Conservation (phyloP, 2,888 invertebrate genomes). For the Achlya flavicornis region DNA sequence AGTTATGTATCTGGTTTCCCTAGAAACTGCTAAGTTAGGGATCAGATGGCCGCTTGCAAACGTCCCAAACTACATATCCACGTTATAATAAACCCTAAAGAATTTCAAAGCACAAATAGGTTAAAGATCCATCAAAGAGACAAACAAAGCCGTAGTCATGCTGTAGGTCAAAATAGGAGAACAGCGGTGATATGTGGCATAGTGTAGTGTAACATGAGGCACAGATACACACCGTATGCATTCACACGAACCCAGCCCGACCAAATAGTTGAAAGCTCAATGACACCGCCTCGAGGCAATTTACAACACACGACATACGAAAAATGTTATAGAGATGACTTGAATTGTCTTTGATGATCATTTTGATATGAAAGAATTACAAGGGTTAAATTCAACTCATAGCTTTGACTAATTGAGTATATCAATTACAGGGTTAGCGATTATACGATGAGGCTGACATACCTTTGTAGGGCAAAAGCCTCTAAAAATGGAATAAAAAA, state of each 20-base stretch:
- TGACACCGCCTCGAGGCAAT: slow-evolving; percentile 56
- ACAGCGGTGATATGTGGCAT: neutral
- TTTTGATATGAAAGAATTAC: neutral
- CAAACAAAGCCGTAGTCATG: neutral
- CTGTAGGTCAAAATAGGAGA: neutral
- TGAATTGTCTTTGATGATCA: too few species aligned
- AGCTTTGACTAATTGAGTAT: too few species aligned
- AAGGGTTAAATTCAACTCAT: neutral
- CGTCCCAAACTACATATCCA: neutral
- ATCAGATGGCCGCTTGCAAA: neutral
- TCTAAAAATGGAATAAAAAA: too few species aligned
- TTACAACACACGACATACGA: slow-evolving; percentile 39
- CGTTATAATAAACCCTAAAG: neutral
- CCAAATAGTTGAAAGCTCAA: slow-evolving; percentile 73
- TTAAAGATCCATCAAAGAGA: neutral
- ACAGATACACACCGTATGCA: slow-evolving; percentile 24
- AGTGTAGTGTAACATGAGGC: neutral
- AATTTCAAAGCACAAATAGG: too few species aligned
- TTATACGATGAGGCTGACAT: too few species aligned
- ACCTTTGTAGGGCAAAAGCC: too few species aligned
- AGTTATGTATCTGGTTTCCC: neutral
- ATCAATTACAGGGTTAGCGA: too few species aligned
- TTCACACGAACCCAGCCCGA: slow-evolving; percentile 41
- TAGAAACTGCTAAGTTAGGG: neutral
- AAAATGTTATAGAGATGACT: neutral